A percentile compares a stretch with the other conserved stretches of the same genome.
These are phyloP conservation scores for Cataglyphis rosenhaueri DNA, from an alignment of 2,888 invertebrate species.

Conservation along the genomic window DNA sequence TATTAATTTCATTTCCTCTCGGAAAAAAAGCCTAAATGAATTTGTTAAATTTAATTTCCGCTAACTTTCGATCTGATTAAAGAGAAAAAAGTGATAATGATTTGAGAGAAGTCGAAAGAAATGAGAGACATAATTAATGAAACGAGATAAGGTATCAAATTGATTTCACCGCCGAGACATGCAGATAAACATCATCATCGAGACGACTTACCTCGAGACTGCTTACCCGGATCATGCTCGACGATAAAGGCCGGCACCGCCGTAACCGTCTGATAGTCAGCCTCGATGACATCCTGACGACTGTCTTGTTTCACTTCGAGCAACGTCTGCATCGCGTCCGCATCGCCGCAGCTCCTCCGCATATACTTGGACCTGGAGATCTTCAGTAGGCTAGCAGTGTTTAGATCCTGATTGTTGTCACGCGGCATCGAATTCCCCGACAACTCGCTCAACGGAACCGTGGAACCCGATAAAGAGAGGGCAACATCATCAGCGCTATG, in stretches of 20 bases:
- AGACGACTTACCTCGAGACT: constrained; percentile 86
- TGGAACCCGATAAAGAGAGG: constrained; percentile 73
- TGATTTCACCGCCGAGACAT: neutral
- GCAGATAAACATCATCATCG: constrained; percentile 2
- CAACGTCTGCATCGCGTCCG: constrained; percentile 76
- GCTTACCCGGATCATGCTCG: constrained; percentile 89
- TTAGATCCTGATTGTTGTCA: constrained; percentile 63
- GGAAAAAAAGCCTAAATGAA: neutral
- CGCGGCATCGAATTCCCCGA: constrained; percentile 72
- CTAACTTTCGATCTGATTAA: neutral
- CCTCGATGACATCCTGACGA: constrained; percentile 75
- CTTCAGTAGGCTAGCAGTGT: constrained; percentile 66
- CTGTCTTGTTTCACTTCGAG: constrained; percentile 70
- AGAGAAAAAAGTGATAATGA: neutral
- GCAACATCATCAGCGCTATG: constrained; percentile 88
- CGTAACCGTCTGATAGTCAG: constrained; percentile 91
- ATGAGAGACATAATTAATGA: neutral
- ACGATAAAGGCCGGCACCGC: constrained; percentile 92
- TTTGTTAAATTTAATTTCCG: neutral
- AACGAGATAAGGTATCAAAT: neutral
- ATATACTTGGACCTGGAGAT: constrained; percentile 79
- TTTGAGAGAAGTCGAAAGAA: constrained; percentile 4
- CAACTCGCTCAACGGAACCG: constrained; percentile 75
- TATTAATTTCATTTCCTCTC: neutral
- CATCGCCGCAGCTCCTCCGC: constrained; percentile 82